Evolutionary conservation across 2,888 invertebrate genomes (phyloP), one percentile per base, ranked within the genome.

Genomic region (Protonemura montana): DNA sequence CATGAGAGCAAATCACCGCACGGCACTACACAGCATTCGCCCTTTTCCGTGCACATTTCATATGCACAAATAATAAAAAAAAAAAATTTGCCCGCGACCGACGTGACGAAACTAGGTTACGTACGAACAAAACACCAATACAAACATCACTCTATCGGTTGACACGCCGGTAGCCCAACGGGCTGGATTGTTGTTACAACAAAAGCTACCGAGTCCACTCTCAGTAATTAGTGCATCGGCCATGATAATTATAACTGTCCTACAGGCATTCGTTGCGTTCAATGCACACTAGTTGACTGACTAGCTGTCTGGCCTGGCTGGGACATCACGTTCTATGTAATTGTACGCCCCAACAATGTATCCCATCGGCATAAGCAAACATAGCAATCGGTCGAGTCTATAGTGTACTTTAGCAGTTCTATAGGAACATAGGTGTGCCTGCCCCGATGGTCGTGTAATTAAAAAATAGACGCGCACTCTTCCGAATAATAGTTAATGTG

Each of bases 171-270:
- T 10, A 16, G 59, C 59, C 21, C 59, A 59, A 59, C 59, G 59
- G 13, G 59, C 59, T 59, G 59, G 21, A 59, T 59, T 59, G 59
- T 59, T 59, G 59, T 59, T 59, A 59, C 59, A 59, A 59, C 59
- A 59, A 59, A 59, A 59, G 78, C 78, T 27, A 78, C 26, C 26
- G 78, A 26, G 2, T 78, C 78, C 26, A 28, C 78, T 78, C 78
- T 5, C 1, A 5, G 78, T 78, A 78, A 78, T 78, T 78, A 78
- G 78, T 78, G 78, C 78, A 78, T 28, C 78, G 78, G 78, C 27
- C 78, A 26, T 78, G 26, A 78, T 78, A 27, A 78, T 78, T 78
- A 28, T 59, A 59, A 59, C 59, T 59, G 59, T 59, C 59, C 59
- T 59, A 21, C 6, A 59, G 59, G 59, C 59, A 59, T 59, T 21